Conservation (phyloP, 2,888 invertebrate species). For the Oeneis ivallda region DNA sequence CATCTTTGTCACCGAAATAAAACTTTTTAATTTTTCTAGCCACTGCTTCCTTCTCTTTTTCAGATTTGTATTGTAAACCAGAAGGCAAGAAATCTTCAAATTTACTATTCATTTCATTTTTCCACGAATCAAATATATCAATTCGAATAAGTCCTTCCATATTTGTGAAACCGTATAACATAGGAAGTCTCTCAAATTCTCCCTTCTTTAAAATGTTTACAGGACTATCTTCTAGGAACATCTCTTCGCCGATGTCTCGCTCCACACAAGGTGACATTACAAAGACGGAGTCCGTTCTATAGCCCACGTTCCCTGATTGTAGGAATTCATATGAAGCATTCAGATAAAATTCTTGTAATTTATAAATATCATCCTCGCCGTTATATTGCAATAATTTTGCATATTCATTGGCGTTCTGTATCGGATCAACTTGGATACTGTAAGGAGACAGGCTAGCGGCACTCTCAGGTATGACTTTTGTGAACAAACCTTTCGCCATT, state of each 20-base stretch:
- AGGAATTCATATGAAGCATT: conserved; percentile 45
- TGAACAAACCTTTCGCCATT: conserved; percentile 41
- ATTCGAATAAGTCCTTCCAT: conserved; percentile 52
- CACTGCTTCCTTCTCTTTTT: conserved; percentile 48
- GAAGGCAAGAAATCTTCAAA: conserved; percentile 57
- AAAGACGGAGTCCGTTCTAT: conserved; percentile 42
- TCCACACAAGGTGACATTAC: conserved; percentile 47
- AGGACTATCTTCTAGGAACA: conserved; percentile 51
- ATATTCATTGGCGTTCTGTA: conserved; percentile 42
- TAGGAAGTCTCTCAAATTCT: conserved; percentile 48
- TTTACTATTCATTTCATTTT: conserved; percentile 51
- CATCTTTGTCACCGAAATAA: conserved; percentile 50
- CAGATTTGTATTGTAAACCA: conserved; percentile 52
- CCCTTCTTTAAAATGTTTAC: conserved; percentile 48
- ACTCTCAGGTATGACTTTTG: conserved; percentile 45
- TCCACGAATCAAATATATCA: conserved; percentile 47
- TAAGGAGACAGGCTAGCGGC: conserved; percentile 41
- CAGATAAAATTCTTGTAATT: conserved; percentile 56
- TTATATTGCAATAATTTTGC: conserved; percentile 44
- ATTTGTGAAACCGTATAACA: conserved; percentile 51
- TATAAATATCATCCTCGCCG: conserved; percentile 46
- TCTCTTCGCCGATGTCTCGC: conserved; percentile 39
- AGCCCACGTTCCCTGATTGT: conserved; percentile 37
- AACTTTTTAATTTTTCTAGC: conserved; percentile 47
- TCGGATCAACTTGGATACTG: conserved; percentile 44